phyloP scores from a whole-genome alignment of 2,113 vertebrate genomes.

The Cyphomyrus discorhynchus region DNA sequence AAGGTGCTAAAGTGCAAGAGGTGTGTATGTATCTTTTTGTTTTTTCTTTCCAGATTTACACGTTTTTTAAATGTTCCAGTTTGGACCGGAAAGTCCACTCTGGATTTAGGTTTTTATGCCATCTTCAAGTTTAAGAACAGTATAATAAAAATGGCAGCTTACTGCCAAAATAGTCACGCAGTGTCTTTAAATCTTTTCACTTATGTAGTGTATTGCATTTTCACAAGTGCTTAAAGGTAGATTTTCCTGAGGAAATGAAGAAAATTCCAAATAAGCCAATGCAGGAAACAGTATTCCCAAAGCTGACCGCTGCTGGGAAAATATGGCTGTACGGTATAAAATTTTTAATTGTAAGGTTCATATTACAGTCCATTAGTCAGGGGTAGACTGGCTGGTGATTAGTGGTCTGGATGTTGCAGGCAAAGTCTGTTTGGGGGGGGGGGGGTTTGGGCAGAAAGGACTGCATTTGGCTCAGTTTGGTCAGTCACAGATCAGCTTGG shows the following conservation, averaged over 20 bases:
- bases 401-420: background rate
- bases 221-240: background rate
- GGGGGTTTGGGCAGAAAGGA: background rate
- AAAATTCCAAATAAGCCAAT: background rate
- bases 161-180: background rate
- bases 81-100: background rate
- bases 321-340: background rate
- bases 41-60: background rate
- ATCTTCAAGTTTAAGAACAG: background rate
- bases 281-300: background rate
- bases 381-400: background rate
- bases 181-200: background rate
- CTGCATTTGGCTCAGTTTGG: background rate
- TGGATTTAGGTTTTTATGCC: background rate
- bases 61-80: background rate
- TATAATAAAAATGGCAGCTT: background rate
- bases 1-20: conserved; percentile 19
- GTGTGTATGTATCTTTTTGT: background rate
- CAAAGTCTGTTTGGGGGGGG: background rate
- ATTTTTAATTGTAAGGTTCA: background rate
- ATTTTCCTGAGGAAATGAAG: background rate
- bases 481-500: background rate
- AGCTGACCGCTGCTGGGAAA: background rate
- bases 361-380: background rate
- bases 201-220: background rate